These are phyloP conservation scores for Drosophila ananassae DNA, from an alignment of 1,140 invertebrate genomes.

Conservation along the genomic window DNA sequence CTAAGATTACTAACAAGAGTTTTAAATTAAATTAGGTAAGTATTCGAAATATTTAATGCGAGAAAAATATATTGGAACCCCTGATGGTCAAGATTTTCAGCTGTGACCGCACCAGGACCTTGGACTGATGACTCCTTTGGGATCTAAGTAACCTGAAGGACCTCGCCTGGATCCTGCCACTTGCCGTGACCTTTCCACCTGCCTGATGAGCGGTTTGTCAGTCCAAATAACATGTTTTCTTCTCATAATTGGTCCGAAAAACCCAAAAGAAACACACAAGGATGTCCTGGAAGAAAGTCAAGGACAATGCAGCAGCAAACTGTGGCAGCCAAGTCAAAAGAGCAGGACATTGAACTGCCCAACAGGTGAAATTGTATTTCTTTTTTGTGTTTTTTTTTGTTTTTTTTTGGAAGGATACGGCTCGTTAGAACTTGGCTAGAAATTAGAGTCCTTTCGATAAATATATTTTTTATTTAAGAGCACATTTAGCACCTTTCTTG, in stretches of 20 bases:
- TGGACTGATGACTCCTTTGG: not conserved
- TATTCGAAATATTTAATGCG: no score
- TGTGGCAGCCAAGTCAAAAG: not conserved
- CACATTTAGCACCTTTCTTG: not conserved
- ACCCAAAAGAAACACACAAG: not conserved
- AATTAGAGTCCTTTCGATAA: not conserved
- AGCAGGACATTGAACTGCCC: constrained; percentile 43
- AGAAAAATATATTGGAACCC: not conserved
- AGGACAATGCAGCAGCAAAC: constrained; percentile 6
- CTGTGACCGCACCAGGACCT: constrained; percentile 47
- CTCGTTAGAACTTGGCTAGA: constrained; percentile 51
- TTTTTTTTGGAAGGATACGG: constrained; percentile 43
- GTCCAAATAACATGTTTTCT: constrained; percentile 62
- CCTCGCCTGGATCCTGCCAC: not conserved
- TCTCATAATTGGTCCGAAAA: constrained; percentile 40
- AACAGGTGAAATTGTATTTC: constrained; percentile 63
- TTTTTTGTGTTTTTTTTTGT: not conserved
- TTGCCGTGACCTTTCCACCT: constrained; percentile 59
- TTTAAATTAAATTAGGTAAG: not conserved
- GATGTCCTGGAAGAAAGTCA: constrained; percentile 24
- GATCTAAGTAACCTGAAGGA: constrained; percentile 1
- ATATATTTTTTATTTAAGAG: not conserved
- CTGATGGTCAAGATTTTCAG: constrained; percentile 31
- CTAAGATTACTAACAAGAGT: not conserved
- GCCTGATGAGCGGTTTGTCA: constrained; percentile 50